phyloP scores from a whole-genome alignment of 2,113 vertebrate species.

The Pangasianodon gigas region DNA sequence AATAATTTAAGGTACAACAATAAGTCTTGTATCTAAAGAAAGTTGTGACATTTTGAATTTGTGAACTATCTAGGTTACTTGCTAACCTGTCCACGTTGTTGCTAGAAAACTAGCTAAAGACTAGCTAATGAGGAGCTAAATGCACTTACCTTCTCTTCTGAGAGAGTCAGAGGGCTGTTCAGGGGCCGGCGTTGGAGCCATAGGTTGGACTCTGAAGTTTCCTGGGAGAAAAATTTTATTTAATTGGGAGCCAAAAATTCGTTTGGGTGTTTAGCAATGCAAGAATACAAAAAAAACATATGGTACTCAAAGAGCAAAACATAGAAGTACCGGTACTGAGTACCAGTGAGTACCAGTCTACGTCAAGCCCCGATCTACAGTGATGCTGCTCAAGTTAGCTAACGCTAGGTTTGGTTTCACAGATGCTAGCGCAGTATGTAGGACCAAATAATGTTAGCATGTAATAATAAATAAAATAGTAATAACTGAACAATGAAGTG shows the following conservation, averaged over 20 bases:
- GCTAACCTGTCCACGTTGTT: background rate
- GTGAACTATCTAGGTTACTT: background rate
- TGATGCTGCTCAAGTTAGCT: background rate
- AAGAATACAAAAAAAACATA: background rate
- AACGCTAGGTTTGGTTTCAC: background rate
- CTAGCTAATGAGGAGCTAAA: background rate
- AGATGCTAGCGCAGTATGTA: background rate
- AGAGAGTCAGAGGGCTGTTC: slow-evolving; percentile 67
- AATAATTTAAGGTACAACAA: background rate
- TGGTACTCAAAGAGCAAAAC: background rate
- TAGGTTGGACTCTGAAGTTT: slow-evolving; percentile 74
- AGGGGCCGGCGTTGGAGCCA: slow-evolving; percentile 54
- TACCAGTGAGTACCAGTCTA: background rate
- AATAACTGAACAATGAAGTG: background rate
- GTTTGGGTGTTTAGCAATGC: background rate
- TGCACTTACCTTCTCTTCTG: slow-evolving; percentile 69
- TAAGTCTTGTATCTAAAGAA: background rate
- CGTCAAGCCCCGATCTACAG: background rate
- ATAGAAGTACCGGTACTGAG: background rate
- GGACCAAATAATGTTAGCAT: background rate
- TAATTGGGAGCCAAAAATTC: background rate
- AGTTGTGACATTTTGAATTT: background rate
- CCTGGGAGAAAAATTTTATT: slow-evolving; percentile 55
- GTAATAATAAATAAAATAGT: background rate
- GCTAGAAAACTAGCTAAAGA: background rate